Conservation (phyloP, 2,113 vertebrate species). For the Otolemur garnettii region DNA sequence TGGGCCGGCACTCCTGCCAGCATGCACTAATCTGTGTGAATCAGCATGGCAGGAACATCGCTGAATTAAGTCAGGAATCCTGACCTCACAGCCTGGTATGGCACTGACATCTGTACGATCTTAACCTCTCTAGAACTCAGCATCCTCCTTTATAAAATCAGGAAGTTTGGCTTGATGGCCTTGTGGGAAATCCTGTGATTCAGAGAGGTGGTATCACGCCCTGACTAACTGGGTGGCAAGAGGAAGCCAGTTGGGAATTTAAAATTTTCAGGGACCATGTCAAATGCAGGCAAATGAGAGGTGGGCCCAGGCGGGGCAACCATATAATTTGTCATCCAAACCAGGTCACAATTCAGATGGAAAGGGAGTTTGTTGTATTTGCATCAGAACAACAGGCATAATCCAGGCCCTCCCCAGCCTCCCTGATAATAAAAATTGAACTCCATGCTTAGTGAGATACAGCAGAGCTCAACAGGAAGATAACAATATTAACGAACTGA, state of each 20-base stretch:
- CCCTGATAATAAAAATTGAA: neutral
- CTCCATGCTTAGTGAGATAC: neutral
- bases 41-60: neutral
- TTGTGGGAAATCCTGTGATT: neutral
- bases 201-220: neutral
- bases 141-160: neutral
- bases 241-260: neutral
- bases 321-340: neutral
- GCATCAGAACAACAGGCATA: neutral
- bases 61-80: neutral
- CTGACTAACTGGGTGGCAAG: neutral
- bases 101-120: neutral
- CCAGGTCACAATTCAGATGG: neutral
- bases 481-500: too few species aligned
- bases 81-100: neutral
- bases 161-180: neutral
- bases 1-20: neutral
- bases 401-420: neutral
- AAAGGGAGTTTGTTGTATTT: neutral
- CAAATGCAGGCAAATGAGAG: neutral
- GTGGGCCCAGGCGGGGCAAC: neutral
- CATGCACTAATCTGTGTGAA: rapidly evolving
- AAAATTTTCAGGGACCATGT: neutral
- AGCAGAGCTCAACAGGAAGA: neutral
- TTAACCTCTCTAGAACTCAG: neutral